These are phyloP conservation scores for Allolobophora icterica DNA, from an alignment of 2,888 invertebrate species.

Conservation along the genomic window DNA sequence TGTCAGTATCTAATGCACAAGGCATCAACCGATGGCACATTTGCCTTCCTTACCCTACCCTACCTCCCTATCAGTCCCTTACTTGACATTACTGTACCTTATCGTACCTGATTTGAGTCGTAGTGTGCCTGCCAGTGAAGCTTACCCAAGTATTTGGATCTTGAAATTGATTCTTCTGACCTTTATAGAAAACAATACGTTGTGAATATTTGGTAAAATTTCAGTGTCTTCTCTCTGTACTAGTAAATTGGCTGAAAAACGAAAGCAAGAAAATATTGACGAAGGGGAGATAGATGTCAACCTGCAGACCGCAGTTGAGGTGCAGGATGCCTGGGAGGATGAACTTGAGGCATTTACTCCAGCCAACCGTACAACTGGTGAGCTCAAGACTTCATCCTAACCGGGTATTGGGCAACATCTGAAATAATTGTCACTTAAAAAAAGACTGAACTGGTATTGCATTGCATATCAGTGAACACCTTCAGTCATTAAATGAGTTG, in stretches of 20 bases:
- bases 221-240: not conserved
- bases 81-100: not conserved
- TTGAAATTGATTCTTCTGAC: not conserved
- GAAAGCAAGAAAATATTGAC: constrained; percentile 49
- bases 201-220: not conserved
- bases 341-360: constrained; percentile 77
- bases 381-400: constrained; percentile 29
- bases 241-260: constrained; percentile 45
- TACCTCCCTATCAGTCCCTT: too few relatives aligned
- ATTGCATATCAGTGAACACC: too few relatives aligned
- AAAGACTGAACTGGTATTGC: too few relatives aligned
- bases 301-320: constrained; percentile 77
- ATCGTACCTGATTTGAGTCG: not conserved
- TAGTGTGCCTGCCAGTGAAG: not conserved
- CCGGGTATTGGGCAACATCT: not conserved
- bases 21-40: too few relatives aligned
- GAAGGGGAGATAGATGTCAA: constrained; percentile 49
- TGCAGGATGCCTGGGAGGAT: constrained; percentile 76
- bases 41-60: too few relatives aligned
- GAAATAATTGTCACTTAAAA: too few relatives aligned
- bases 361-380: constrained; percentile 74
- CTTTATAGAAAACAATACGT: not conserved
- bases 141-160: not conserved
- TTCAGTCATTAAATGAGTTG: too few relatives aligned
- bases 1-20: too few relatives aligned